Evolutionary conservation across 2,888 invertebrate species (phyloP).

Genomic region (Thymelicus lineola): DNA sequence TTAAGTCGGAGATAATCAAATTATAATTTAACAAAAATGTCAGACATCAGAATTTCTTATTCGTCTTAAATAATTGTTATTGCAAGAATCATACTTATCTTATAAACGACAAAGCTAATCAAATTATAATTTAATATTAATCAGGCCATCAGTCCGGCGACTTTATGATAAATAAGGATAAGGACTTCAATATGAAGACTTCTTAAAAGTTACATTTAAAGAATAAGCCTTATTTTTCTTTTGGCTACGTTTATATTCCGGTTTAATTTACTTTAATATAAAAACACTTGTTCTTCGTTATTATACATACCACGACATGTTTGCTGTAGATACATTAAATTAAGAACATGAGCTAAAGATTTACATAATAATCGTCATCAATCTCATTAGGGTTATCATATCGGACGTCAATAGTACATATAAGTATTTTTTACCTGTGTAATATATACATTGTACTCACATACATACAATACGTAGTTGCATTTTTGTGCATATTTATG

Average conservation of each 20-base stretch:
- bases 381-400: no score
- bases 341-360: background rate
- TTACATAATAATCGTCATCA: no score
- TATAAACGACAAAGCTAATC: conserved; percentile 58
- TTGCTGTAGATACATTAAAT: background rate
- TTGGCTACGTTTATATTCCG: conserved; percentile 12
- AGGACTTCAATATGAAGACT: conserved; percentile 44
- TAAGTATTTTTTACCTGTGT: no score
- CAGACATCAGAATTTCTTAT: conserved; percentile 44
- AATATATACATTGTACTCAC: no score
- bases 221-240: conserved; percentile 2
- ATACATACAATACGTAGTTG: no score
- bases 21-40: conserved; percentile 57
- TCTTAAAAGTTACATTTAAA: conserved; percentile 16
- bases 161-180: conserved; percentile 49
- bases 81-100: conserved; percentile 50
- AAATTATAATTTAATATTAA: conserved; percentile 62
- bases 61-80: conserved; percentile 58
- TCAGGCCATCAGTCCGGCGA: conserved; percentile 48
- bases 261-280: background rate
- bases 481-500: no score
- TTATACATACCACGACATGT: no score
- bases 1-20: conserved; percentile 67
- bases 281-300: background rate
- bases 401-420: no score